phyloP scores from a whole-genome alignment of 1,140 invertebrate genomes.

The Drosophila persimilis region DNA sequence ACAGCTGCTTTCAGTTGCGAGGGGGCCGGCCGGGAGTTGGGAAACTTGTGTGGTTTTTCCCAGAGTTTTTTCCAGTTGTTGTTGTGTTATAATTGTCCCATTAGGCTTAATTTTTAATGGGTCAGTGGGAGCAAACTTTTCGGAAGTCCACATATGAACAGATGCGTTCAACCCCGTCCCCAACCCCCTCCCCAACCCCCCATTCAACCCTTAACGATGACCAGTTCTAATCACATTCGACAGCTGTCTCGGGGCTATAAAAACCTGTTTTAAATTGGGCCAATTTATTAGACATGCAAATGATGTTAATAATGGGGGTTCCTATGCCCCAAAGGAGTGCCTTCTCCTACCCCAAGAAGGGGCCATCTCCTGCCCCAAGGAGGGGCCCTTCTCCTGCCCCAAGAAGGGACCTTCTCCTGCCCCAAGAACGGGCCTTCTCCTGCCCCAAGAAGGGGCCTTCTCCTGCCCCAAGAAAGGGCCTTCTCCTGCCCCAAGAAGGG shows the following conservation, averaged over 20 bases:
- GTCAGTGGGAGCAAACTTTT: slow-evolving; percentile 39
- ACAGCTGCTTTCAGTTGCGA: slow-evolving; percentile 23
- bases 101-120: slow-evolving; percentile 53
- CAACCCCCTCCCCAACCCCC: neutral
- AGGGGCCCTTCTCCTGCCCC: too few relatives aligned
- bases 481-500: too few relatives aligned
- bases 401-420: too few relatives aligned
- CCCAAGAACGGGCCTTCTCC: too few relatives aligned
- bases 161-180: neutral
- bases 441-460: too few relatives aligned
- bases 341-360: neutral
- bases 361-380: too few relatives aligned
- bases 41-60: slow-evolving; percentile 4
- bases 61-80: slow-evolving; percentile 6
- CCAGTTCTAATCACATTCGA: slow-evolving; percentile 35
- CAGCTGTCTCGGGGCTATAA: slow-evolving; percentile 27
- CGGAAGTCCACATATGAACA: slow-evolving; percentile 25
- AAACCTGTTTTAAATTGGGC: slow-evolving; percentile 34
- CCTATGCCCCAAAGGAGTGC: neutral
- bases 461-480: neutral
- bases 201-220: slow-evolving; percentile 11
- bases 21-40: too few relatives aligned
- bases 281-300: slow-evolving; percentile 35
- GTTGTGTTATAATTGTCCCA: slow-evolving; percentile 28
- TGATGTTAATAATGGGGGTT: slow-evolving; percentile 20